These are phyloP conservation scores for Porphyrio hochstetteri DNA, from an alignment of 2,113 vertebrate species.

Conservation along the genomic window DNA sequence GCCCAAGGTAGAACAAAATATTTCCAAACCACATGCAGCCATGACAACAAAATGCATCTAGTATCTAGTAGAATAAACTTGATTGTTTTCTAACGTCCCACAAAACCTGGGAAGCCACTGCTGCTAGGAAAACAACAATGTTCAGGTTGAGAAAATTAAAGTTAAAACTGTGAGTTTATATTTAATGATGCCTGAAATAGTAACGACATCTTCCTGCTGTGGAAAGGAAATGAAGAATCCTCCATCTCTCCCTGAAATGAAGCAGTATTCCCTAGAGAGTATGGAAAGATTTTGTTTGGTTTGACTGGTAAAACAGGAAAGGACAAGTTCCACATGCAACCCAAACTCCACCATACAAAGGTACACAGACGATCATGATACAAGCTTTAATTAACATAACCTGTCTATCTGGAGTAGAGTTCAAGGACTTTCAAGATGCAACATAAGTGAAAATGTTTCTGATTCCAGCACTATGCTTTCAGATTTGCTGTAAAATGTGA, in stretches of 20 bases:
- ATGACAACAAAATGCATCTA: neutral
- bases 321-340: neutral
- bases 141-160: neutral
- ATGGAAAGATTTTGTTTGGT: neutral
- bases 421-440: neutral
- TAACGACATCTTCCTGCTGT: neutral
- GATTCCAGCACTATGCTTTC: neutral
- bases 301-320: conserved; percentile 23
- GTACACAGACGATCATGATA: neutral
- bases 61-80: neutral
- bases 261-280: neutral
- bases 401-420: neutral
- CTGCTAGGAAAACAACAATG: neutral
- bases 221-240: neutral
- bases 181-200: neutral
- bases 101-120: neutral
- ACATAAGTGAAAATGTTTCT: neutral
- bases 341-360: neutral
- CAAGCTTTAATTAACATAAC: neutral
- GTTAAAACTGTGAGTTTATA: neutral
- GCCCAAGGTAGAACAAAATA: neutral
- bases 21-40: neutral
- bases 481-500: neutral
- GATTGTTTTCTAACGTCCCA: neutral
- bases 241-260: neutral